Base-by-base conservation (phyloP, 2,797 vertebrate genomes). In the Hoplostethus atlanticus region DNA sequence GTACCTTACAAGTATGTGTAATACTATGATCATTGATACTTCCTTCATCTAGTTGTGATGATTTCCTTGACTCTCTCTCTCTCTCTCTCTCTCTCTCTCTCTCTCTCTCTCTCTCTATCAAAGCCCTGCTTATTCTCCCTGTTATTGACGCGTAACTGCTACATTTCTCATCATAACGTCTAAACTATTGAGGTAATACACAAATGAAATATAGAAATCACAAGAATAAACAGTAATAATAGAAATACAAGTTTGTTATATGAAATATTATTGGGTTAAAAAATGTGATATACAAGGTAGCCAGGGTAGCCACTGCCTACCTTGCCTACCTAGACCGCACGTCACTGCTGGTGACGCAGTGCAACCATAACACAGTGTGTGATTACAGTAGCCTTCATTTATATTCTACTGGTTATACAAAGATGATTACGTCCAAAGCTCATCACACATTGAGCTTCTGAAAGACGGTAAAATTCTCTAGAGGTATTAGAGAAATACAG, bases 1-100 rank as follows among this genome's bases (percentile, higher is more conserved):
- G 83, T 93, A 44, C 97, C 97, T 46, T 98, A 96, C 93, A 96
- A 94, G 98, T 99, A 94, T 58, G 89, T 71, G 15, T 16, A 42
- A 8, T 51, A 0, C 31, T 17, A 25, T 30, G 11, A 56, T 13
- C 6, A 64, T 12, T 36, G 28, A 53, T 25, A 10, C 25, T 53
- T 53, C 25, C 51, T 12, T 53, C 25, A 7, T 21, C 51, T 44
- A n/a, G 1, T 4, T 70, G 21, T 62, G 31, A 79, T 76, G 36
- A 6, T 16, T 16, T 52, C 50, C 7, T 52, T 52, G 50, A 21
- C 50, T 25, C 9, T 21, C 21, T 52, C n/a, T 44, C 42, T 44
- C 42, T 44, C 42, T 44, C 42, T 44, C 42, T 44, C 42, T 44
- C 42, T 44, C 42, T 51, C 64, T 44, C 25, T 6, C 61, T 16